Conservation (phyloP, 2,888 invertebrate genomes). For the Hydrotaea cyrtoneurina region DNA sequence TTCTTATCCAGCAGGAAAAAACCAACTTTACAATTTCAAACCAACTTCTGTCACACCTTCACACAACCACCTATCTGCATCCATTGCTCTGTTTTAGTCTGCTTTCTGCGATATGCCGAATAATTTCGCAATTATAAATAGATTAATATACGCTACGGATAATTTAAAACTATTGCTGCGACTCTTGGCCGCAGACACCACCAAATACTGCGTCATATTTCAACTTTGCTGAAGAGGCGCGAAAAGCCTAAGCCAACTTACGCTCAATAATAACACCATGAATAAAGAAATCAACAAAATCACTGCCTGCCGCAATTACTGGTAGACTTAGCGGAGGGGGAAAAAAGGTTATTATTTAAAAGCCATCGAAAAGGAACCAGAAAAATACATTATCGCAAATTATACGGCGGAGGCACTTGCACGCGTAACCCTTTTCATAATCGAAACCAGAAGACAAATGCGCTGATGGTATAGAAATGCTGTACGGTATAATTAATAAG, state of each 20-base stretch:
- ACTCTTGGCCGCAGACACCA: slow-evolving; percentile 47
- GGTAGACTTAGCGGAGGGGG: slow-evolving; percentile 26
- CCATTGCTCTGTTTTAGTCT: background rate
- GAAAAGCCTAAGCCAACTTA: slow-evolving; percentile 58
- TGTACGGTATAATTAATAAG: slow-evolving; percentile 13
- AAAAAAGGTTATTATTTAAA: slow-evolving; percentile 59
- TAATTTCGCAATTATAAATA: slow-evolving; percentile 78
- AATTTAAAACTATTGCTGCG: slow-evolving; percentile 52
- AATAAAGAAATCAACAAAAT: background rate
- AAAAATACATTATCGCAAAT: slow-evolving; percentile 62
- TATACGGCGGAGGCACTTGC: slow-evolving; percentile 55
- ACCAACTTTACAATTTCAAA: no score
- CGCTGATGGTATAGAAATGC: background rate
- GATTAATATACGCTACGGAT: slow-evolving; percentile 74
- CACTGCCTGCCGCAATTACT: slow-evolving; percentile 32
- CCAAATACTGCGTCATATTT: slow-evolving; percentile 48
- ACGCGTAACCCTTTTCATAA: slow-evolving; percentile 12
- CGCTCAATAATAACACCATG: slow-evolving; percentile 23
- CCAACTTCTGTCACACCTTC: background rate
- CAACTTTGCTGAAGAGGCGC: slow-evolving; percentile 56
- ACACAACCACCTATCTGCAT: background rate
- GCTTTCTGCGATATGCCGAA: slow-evolving; percentile 47
- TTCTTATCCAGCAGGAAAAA: no score
- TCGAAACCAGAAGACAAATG: slow-evolving; percentile 33
- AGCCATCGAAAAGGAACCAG: slow-evolving; percentile 52